Percentiles rank a stretch among this genome's conserved stretches.
These are phyloP conservation scores for Leptinotarsa rubiginosa DNA, from an alignment of 2,888 invertebrate species.

Conservation along the genomic window DNA sequence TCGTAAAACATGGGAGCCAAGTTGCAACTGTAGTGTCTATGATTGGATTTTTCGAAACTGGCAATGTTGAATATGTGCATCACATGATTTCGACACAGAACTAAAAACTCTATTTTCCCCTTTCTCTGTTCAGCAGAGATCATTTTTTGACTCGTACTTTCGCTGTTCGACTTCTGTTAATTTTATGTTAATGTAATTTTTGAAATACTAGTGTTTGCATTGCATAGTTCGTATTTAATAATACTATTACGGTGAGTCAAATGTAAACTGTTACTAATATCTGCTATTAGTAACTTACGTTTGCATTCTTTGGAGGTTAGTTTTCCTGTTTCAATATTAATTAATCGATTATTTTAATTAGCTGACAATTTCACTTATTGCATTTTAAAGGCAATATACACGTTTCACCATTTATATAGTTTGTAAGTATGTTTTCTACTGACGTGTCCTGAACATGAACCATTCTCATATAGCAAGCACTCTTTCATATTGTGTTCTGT, in stretches of 20 bases:
- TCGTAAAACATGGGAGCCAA: too few species aligned
- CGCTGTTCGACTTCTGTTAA: too few species aligned
- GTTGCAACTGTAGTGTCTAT: too few species aligned
- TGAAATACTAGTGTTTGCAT: too few species aligned
- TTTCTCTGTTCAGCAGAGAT: too few species aligned
- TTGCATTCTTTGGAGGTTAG: constrained; percentile 6
- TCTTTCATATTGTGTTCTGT: neutral
- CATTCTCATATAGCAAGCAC: neutral
- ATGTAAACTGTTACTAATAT: neutral
- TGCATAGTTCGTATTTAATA: neutral
- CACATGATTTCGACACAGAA: too few species aligned
- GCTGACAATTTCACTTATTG: neutral
- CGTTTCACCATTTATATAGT: neutral
- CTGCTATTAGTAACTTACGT: neutral
- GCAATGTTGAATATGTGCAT: too few species aligned
- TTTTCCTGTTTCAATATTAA: constrained; percentile 1
- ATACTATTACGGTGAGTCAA: neutral
- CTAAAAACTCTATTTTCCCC: too few species aligned
- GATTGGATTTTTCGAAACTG: too few species aligned
- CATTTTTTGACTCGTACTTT: too few species aligned
- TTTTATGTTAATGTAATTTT: too few species aligned
- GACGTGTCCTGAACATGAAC: neutral
- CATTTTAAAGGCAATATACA: neutral
- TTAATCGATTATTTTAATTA: constrained; percentile 13
- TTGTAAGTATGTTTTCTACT: neutral